phyloP scores from a whole-genome alignment of 2,113 vertebrate genomes.

The Lycaon pictus region DNA sequence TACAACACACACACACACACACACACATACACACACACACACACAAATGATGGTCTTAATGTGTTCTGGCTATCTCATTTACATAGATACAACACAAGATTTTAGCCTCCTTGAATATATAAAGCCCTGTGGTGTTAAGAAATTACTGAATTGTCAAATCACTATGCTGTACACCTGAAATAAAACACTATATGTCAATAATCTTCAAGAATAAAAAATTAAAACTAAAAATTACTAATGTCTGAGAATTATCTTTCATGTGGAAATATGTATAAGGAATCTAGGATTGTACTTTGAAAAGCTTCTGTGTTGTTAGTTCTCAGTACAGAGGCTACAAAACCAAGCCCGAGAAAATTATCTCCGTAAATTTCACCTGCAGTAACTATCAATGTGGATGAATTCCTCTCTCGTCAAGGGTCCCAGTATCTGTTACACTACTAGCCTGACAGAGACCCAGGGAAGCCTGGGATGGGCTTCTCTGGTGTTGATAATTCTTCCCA shows the following conservation, averaged over 20 bases:
- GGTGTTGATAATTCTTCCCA: background rate
- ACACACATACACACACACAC: background rate
- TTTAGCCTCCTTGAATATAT: background rate
- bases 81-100: background rate
- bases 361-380: background rate
- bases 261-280: background rate
- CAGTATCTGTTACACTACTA: background rate
- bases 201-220: background rate
- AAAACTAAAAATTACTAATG: background rate
- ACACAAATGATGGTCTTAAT: background rate
- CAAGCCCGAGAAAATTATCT: background rate
- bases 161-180: background rate
- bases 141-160: background rate
- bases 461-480: background rate
- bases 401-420: conserved; percentile 1
- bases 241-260: background rate
- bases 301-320: background rate
- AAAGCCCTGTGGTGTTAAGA: background rate
- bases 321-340: background rate
- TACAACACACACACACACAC: background rate
- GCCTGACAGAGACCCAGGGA: background rate
- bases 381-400: background rate
- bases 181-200: background rate
- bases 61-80: background rate
- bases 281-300: background rate